Evolutionary conservation across 2,888 invertebrate genomes (phyloP).

Genomic region (Mythimna lalbum): DNA sequence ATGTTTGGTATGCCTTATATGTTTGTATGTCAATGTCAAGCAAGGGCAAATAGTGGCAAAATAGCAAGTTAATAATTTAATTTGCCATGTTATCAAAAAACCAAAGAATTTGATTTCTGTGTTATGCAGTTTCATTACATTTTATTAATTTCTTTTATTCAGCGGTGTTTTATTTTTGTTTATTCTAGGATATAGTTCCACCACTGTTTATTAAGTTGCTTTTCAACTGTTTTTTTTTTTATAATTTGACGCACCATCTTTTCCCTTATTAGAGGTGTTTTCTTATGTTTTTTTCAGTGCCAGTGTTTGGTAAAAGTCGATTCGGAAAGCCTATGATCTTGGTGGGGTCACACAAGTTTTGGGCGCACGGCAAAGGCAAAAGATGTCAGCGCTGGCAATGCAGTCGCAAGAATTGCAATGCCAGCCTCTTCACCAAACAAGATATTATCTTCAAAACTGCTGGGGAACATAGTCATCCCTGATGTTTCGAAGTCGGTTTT

Average conservation of each 20-base stretch:
- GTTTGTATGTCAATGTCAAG: background rate
- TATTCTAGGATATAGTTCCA: background rate
- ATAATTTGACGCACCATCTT: background rate
- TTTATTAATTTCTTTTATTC: background rate
- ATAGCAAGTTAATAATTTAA: background rate
- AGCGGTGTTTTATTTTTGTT: constrained; percentile 11
- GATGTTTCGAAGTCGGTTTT: constrained; percentile 1
- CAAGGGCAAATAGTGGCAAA: too few relatives aligned
- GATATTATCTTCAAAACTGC: constrained; percentile 71
- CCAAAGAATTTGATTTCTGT: background rate
- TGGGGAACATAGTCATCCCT: constrained; percentile 72
- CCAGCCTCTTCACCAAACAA: constrained; percentile 68
- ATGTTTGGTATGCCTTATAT: background rate
- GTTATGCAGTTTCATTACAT: constrained; percentile 9
- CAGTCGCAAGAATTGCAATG: constrained; percentile 66
- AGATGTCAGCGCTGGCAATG: constrained; percentile 68
- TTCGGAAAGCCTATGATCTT: constrained; percentile 68
- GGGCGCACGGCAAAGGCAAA: background rate
- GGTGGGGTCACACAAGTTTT: constrained; percentile 71
- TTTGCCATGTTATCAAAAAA: background rate
- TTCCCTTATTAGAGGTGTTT: constrained; percentile 40
- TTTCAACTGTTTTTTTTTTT: background rate
- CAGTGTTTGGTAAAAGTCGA: constrained; percentile 69
- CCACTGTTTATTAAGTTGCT: background rate
- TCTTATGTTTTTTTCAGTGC: constrained; percentile 59